phyloP scores from a whole-genome alignment of 2,113 vertebrate species.

The Misgurnus anguillicaudatus region DNA sequence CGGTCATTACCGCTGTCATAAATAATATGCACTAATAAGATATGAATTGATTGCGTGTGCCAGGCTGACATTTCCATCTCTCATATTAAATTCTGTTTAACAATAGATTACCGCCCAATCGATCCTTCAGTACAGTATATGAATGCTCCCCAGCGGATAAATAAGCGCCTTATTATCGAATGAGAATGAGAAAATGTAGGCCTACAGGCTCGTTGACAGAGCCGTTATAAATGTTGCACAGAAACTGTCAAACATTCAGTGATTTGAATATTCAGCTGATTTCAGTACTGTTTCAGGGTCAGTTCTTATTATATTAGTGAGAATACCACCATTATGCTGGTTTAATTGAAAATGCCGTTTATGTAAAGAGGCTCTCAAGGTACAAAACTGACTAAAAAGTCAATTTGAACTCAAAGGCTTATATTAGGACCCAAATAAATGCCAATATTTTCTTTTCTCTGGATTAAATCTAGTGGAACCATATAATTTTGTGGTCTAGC shows the following conservation, averaged over 20 bases:
- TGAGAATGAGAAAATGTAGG: not conserved
- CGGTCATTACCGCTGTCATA: constrained; percentile 81
- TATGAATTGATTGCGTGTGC: constrained; percentile 85
- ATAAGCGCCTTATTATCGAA: not conserved
- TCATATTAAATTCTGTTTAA: constrained; percentile 87
- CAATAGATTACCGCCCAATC: constrained; percentile 80
- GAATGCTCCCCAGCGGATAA: constrained; percentile 68
- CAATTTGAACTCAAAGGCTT: not conserved
- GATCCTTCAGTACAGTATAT: constrained; percentile 76
- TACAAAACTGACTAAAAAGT: not conserved
- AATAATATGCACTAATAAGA: constrained; percentile 88
- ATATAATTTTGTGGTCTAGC: not conserved
- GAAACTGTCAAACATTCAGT: not conserved
- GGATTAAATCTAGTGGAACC: not conserved
- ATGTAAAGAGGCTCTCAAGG: not conserved
- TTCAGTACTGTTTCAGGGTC: not conserved
- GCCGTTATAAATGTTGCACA: not conserved
- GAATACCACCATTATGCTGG: not conserved
- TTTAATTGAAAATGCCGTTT: not conserved
- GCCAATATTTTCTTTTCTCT: not conserved
- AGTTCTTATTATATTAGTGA: not conserved
- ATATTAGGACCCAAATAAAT: not conserved
- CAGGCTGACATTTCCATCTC: constrained; percentile 82
- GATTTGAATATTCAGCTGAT: not conserved
- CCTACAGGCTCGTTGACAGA: not conserved